These are phyloP conservation scores for Dynastes tityus DNA, from an alignment of 2,888 invertebrate genomes.

Conservation along the genomic window DNA sequence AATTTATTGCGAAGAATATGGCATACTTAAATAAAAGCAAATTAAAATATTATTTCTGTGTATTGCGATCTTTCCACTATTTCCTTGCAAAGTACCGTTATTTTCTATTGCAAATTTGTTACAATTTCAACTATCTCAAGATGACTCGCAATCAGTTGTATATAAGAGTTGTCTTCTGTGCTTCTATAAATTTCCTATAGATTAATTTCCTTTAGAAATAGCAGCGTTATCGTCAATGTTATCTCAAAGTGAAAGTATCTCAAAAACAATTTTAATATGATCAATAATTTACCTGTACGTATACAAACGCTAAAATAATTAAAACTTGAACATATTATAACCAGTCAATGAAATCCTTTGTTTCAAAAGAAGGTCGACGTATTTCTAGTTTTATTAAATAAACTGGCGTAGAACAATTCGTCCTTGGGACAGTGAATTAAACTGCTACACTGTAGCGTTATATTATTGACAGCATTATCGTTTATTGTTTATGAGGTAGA, in stretches of 20 bases:
- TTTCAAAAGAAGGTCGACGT: slow-evolving; percentile 17
- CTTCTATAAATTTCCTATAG: too few relatives aligned
- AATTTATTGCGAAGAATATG: too few relatives aligned
- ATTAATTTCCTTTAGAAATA: too few relatives aligned
- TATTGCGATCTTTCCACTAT: too few relatives aligned
- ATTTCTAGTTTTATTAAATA: slow-evolving; percentile 30
- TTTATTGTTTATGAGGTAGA: background rate
- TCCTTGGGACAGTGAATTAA: slow-evolving; percentile 18
- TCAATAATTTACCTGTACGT: background rate
- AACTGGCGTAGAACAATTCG: slow-evolving; percentile 9
- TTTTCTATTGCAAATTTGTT: too few relatives aligned
- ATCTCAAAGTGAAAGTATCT: background rate
- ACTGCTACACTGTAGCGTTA: slow-evolving; percentile 5
- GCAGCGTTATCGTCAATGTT: background rate
- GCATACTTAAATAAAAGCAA: too few relatives aligned
- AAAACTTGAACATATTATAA: slow-evolving; percentile 4
- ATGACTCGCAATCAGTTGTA: background rate
- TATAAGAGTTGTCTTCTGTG: too few relatives aligned
- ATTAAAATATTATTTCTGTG: too few relatives aligned
- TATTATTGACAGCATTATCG: slow-evolving; percentile 8
- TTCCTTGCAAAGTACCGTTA: too few relatives aligned
- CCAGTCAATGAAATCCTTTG: slow-evolving; percentile 24
- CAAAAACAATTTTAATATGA: background rate
- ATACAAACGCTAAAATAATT: background rate
- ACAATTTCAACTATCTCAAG: too few relatives aligned